These are phyloP conservation scores for Epinephelus cyanopodus DNA, from an alignment of 2,113 vertebrate genomes.

Conservation along the genomic window DNA sequence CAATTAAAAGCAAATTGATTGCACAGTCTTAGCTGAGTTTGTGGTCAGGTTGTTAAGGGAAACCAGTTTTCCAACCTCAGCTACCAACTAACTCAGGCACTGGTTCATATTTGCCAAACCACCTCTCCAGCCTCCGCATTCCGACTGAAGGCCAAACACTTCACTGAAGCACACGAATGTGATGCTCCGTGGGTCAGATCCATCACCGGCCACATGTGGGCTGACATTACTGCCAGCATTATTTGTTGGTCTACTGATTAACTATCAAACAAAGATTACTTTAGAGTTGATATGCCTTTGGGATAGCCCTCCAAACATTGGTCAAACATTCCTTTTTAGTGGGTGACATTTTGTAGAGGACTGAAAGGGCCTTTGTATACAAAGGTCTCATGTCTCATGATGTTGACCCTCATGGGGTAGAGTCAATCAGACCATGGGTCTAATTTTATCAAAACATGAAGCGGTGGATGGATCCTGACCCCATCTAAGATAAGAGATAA, in stretches of 20 bases:
- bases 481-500: background rate
- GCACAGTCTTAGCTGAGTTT: background rate
- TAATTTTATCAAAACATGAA: background rate
- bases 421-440: background rate
- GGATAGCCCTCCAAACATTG: background rate
- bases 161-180: background rate
- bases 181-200: background rate
- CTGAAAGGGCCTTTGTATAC: constrained; percentile 31
- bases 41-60: background rate
- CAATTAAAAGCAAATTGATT: background rate
- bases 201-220: background rate
- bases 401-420: background rate
- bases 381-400: constrained; percentile 32
- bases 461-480: background rate
- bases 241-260: background rate
- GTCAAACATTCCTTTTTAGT: constrained; percentile 4
- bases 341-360: background rate
- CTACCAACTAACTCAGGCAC: background rate
- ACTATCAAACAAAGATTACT: constrained; percentile 1
- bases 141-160: background rate
- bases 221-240: background rate
- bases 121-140: constrained; percentile 8
- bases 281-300: background rate
- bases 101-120: background rate
- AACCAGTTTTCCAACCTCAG: background rate